Evolutionary conservation across 2,888 invertebrate species (phyloP).

Genomic region (Subacronicta megacephala): DNA sequence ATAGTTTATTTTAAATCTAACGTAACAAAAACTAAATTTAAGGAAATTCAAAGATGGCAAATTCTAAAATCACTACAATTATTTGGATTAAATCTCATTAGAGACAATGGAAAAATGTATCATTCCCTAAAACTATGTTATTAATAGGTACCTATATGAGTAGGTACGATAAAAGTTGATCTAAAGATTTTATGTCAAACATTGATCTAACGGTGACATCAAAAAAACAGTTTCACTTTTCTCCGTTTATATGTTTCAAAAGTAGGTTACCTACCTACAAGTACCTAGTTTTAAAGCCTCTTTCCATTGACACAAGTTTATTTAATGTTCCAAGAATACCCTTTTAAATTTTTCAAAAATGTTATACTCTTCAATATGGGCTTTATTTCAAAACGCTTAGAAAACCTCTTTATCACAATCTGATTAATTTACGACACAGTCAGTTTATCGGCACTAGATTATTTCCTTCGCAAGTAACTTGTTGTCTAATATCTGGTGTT

Average conservation of each 20-base stretch:
- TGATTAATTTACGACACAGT: not conserved
- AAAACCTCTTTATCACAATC: not conserved
- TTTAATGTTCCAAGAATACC: conserved; percentile 7
- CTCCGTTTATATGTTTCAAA: conserved; percentile 4
- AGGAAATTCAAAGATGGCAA: conserved; percentile 2
- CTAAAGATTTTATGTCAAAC: conserved; percentile 7
- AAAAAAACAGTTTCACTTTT: conserved; percentile 1
- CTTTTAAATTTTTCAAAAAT: conserved; percentile 1
- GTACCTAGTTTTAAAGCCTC: conserved; percentile 60
- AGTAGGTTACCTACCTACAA: not conserved
- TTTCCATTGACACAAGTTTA: conserved; percentile 64
- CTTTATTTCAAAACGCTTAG: not conserved
- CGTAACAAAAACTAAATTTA: not conserved
- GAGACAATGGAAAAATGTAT: not conserved
- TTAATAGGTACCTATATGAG: conserved; percentile 6
- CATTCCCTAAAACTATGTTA: conserved; percentile 1
- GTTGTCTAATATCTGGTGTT: not conserved
- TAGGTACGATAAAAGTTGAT: conserved; percentile 24
- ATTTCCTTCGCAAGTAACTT: too few relatives aligned
- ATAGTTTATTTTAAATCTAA: not conserved
- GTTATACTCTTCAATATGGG: conserved; percentile 2
- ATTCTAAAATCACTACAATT: conserved; percentile 4
- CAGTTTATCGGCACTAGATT: not conserved
- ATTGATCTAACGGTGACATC: conserved; percentile 7
- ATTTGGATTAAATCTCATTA: conserved; percentile 2